These are phyloP conservation scores for Megathymus violae DNA, from an alignment of 1,140 invertebrate species.

Conservation along the genomic window DNA sequence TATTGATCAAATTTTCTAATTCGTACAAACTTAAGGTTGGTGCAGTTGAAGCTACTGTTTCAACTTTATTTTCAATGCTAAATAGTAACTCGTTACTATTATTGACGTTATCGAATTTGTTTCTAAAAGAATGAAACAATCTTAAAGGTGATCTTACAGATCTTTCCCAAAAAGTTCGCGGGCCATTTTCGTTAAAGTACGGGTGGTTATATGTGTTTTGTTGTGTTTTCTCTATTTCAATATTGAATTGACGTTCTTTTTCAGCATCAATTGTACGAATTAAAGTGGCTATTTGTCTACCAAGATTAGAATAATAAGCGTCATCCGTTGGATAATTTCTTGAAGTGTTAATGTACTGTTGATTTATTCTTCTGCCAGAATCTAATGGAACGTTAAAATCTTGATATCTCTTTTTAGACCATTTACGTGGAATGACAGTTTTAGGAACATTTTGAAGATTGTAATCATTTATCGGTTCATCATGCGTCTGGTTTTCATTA, in stretches of 20 bases:
- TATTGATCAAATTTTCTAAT: constrained; percentile 67
- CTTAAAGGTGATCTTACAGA: constrained; percentile 64
- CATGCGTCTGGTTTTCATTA: constrained; percentile 45
- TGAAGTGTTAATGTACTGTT: constrained; percentile 20
- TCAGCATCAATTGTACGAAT: constrained; percentile 58
- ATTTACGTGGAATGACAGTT: constrained; percentile 30
- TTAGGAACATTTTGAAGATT: constrained; percentile 35
- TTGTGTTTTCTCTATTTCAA: constrained; percentile 45
- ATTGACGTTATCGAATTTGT: constrained; percentile 47
- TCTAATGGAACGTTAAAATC: constrained; percentile 31
- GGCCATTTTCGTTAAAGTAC: constrained; percentile 54
- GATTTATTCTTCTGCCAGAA: constrained; percentile 22
- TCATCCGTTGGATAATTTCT: constrained; percentile 40
- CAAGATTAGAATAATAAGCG: constrained; percentile 61
- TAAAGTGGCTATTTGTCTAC: constrained; percentile 69
- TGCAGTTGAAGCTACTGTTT: constrained; percentile 48
- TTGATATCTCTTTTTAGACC: constrained; percentile 23
- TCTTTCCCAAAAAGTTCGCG: constrained; percentile 70
- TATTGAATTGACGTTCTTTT: constrained; percentile 46
- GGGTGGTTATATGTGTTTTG: constrained; percentile 36
- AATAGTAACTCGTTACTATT: constrained; percentile 64
- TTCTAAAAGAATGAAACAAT: constrained; percentile 39
- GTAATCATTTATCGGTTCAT: constrained; percentile 40
- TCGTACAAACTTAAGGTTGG: constrained; percentile 58
- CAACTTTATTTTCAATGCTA: constrained; percentile 65